Percentiles rank a stretch among this genome's conserved stretches.
phyloP scores from a whole-genome alignment of 2,888 invertebrate species.

The Drosophila nr. perissopoda region DNA sequence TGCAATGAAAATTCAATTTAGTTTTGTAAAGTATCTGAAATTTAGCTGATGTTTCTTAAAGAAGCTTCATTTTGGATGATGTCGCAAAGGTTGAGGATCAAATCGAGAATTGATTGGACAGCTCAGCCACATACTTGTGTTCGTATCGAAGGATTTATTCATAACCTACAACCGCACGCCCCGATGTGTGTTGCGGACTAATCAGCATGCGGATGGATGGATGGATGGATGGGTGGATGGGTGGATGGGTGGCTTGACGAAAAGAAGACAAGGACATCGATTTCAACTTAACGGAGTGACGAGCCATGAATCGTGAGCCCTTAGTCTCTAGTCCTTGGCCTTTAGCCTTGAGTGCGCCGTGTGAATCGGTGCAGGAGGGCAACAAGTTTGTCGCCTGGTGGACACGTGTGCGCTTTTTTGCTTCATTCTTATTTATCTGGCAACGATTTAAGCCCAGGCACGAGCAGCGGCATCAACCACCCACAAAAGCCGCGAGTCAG shows the following conservation, averaged over 20 bases:
- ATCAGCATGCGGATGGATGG: constrained; percentile 18
- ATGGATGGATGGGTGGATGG: background rate
- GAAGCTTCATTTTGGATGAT: background rate
- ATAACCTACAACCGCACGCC: constrained; percentile 13
- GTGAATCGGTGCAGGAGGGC: constrained; percentile 57
- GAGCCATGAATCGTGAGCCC: constrained; percentile 9
- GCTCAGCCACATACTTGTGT: constrained; percentile 21
- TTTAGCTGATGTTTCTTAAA: background rate
- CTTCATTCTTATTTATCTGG: constrained; percentile 12
- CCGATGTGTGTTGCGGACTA: constrained; percentile 27
- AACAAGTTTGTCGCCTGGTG: constrained; percentile 72
- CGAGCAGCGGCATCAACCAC: constrained; percentile 59
- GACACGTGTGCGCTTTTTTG: constrained; percentile 69
- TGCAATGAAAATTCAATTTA: background rate
- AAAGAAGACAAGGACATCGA: constrained; percentile 61
- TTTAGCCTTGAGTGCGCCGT: constrained; percentile 13
- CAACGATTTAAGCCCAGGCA: constrained; percentile 66
- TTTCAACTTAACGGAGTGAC: constrained; percentile 46
- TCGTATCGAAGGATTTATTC: background rate
- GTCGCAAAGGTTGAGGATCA: background rate
- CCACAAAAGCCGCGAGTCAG: constrained; percentile 55
- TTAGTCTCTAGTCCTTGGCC: background rate
- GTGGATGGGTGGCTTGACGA: constrained; percentile 30
- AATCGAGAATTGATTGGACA: background rate
- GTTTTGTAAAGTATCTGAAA: background rate